phyloP scores from a whole-genome alignment of 2,113 vertebrate genomes.

The Sinocyclocheilus rhinocerous region DNA sequence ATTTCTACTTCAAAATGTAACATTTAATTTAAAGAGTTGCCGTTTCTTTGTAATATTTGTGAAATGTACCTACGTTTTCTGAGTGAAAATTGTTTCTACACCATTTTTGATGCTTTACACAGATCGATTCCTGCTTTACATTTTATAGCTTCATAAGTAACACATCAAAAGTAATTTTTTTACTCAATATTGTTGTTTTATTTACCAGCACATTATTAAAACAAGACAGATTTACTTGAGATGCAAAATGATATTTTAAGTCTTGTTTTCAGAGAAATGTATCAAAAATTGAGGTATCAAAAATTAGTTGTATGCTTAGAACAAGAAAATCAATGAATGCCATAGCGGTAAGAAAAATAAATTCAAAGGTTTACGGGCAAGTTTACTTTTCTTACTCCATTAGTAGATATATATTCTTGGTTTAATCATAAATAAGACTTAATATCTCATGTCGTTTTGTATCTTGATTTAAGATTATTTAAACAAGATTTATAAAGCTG shows the following conservation, averaged over 20 bases:
- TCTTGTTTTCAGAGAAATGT: background rate
- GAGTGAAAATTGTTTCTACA: no score
- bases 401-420: background rate
- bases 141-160: background rate
- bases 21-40: no score
- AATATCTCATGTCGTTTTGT: background rate
- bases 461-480: background rate
- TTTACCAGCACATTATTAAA: background rate
- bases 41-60: no score
- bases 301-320: background rate
- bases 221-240: background rate
- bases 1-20: no score
- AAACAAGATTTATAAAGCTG: background rate
- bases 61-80: no score
- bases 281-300: background rate
- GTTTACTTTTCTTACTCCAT: background rate
- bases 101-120: background rate
- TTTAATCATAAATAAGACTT: background rate
- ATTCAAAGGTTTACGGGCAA: background rate
- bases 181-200: background rate
- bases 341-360: background rate
- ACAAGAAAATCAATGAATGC: background rate
- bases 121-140: background rate
- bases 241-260: background rate
- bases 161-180: background rate